These are phyloP conservation scores for Apostichopus japonicus DNA, from an alignment of 35 echinoderm and acorn worm genomes.

Conservation along the genomic window DNA sequence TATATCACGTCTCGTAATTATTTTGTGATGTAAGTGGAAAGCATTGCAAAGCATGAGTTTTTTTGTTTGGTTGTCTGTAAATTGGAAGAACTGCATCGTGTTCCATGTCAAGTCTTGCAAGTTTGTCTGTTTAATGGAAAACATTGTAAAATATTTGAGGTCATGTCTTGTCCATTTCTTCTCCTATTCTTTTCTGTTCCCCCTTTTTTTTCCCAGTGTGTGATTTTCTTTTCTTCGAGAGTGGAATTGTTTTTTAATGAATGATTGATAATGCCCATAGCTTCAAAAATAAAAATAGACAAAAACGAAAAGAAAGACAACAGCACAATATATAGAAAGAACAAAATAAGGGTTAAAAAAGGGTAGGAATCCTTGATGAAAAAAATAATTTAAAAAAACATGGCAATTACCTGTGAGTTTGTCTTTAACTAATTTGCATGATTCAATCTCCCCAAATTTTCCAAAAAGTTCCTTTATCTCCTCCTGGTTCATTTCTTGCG, in stretches of 20 bases:
- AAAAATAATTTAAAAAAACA: not conserved
- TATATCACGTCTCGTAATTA: too few relatives aligned
- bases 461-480: slow-evolving; percentile 94
- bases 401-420: slow-evolving; percentile 85
- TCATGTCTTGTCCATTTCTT: not conserved
- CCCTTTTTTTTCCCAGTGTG: not conserved
- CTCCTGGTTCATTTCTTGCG: slow-evolving; percentile 94
- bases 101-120: not conserved
- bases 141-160: too few relatives aligned
- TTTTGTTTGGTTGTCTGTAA: too few relatives aligned
- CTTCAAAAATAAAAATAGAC: not conserved
- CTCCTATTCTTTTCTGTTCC: not conserved
- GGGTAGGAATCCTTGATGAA: not conserved
- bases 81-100: not conserved
- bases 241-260: not conserved
- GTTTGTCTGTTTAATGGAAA: too few relatives aligned
- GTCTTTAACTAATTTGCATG: slow-evolving; percentile 93
- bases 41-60: too few relatives aligned
- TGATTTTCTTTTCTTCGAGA: too few relatives aligned
- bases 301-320: not conserved
- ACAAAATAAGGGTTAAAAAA: not conserved
- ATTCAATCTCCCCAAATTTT: slow-evolving; percentile 96
- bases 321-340: slow-evolving; percentile 1
- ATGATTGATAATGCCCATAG: not conserved
- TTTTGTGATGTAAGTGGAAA: too few relatives aligned